Evolutionary conservation across 2,888 invertebrate species (phyloP), one percentile per base, ranked within the genome.

Genomic region (Ophioninae sp.): DNA sequence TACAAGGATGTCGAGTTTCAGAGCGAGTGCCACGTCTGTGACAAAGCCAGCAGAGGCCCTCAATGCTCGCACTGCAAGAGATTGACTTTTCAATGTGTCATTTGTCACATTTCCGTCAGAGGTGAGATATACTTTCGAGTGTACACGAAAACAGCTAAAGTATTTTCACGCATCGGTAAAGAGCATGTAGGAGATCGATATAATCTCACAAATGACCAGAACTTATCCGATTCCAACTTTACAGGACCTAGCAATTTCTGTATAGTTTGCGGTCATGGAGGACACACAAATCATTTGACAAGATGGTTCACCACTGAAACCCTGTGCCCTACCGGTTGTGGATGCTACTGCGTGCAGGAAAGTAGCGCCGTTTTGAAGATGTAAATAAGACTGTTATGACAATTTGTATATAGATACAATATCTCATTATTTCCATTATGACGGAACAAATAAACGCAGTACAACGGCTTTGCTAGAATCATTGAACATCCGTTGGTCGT

Each of bases 201-300:
- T 17, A 17, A 51, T 13, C 13, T 10, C 51, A 10, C 51, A n/a
- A 73, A 7, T 10, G 58, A 71, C 17, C 6, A 9, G 44, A 30
- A 37, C 17, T 6, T 56, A 41, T 13, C 20, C 59, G 44, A 51
- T 59, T 74, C 51, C 17, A 23, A 9, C 37, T 80, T 56, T 64
- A 8, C 63, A 93, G 92, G 96, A 2, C 95, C 95, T 0, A 96
- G 97, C 74, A 97, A 96, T 91, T 97, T 97, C 88, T 99, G 99
- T 93, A 94, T 97, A 76, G 94, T 96, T 84, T 99, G 99, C 93
- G 98, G 98, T 0, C 99, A 99, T 93, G 98, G 98, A 2, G 99
- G 98, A 0, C 99, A 99, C 93, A 95, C 96, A 2, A 93, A 94
- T 71, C 98, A 98, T 93, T 95, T 99, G 94, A 94, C 95, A 88